These are phyloP conservation scores for Reticulitermes speratus DNA, from an alignment of 1,140 invertebrate genomes.

Conservation along the genomic window DNA sequence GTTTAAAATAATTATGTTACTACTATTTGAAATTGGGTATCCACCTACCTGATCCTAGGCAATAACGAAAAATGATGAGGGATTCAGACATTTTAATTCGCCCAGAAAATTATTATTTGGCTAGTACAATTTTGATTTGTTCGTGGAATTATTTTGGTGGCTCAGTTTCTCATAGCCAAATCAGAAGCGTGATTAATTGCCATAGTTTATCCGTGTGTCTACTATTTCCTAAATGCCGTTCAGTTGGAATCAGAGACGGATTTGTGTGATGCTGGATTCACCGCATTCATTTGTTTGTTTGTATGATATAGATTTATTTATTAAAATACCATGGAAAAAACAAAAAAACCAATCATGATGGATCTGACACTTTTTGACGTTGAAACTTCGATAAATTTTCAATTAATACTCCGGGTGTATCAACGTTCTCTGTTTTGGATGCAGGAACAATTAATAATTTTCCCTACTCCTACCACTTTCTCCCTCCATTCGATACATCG, in stretches of 20 bases:
- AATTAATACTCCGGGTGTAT: constrained; percentile 32
- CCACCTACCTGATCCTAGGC: neutral
- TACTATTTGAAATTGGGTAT: neutral
- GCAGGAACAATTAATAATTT: constrained; percentile 15
- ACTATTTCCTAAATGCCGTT: neutral
- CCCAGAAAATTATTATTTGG: constrained; percentile 10
- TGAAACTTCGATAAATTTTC: constrained; percentile 33
- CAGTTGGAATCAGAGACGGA: constrained; percentile 32
- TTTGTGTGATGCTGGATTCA: constrained; percentile 26
- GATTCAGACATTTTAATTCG: neutral
- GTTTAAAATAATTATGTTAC: constrained; percentile 12
- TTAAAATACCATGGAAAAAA: neutral
- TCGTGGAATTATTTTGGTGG: constrained; percentile 8
- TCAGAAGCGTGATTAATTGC: constrained; percentile 30
- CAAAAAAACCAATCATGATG: constrained; percentile 24
- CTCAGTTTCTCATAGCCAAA: constrained; percentile 23
- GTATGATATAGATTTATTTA: constrained; percentile 22
- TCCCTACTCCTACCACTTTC: neutral
- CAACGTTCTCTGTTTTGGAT: constrained; percentile 31
- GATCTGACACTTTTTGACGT: constrained; percentile 31
- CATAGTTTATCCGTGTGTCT: neutral
- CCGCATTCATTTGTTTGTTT: constrained; percentile 22
- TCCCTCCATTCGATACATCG: constrained; percentile 24
- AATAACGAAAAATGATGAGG: neutral
- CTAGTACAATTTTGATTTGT: constrained; percentile 9